These are phyloP conservation scores for Dendrolimus kikuchii DNA, from an alignment of 1,140 invertebrate genomes.

Conservation along the genomic window DNA sequence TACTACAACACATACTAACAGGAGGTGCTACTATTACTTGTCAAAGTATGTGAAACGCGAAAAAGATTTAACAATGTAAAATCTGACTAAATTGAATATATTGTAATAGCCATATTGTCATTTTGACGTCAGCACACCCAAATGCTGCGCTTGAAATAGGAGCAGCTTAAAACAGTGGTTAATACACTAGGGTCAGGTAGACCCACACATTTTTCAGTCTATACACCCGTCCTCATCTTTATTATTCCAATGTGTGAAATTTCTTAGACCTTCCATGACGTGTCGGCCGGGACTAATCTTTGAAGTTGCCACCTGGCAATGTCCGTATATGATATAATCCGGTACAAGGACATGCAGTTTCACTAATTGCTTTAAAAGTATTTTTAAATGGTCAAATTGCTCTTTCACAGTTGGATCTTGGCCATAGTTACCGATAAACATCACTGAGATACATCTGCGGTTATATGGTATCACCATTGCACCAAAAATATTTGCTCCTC, in stretches of 20 bases:
- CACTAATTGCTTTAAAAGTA: constrained; percentile 34
- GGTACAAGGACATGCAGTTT: constrained; percentile 21
- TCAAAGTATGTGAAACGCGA: no score
- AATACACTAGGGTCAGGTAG: no score
- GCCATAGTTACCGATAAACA: constrained; percentile 54
- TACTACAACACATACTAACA: no score
- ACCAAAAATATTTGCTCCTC: constrained; percentile 45
- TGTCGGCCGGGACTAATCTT: constrained; percentile 37
- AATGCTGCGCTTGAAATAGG: no score
- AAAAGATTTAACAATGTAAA: no score
- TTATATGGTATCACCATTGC: constrained; percentile 42
- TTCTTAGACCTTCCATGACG: constrained; percentile 26
- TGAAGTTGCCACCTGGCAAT: constrained; percentile 37
- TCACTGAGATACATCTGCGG: constrained; percentile 37
- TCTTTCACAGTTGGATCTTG: constrained; percentile 14
- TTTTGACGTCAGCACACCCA: no score
- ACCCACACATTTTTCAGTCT: constrained; percentile 2
- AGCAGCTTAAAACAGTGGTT: no score
- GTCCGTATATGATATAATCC: constrained; percentile 36
- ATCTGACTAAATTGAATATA: no score
- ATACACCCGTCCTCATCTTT: constrained; percentile 25
- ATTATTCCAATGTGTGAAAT: constrained; percentile 37
- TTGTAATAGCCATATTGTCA: no score
- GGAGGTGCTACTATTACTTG: no score
- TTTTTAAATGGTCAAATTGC: constrained; percentile 41